These are phyloP conservation scores for Cybosia mesomella DNA, from an alignment of 2,888 invertebrate species.

Conservation along the genomic window DNA sequence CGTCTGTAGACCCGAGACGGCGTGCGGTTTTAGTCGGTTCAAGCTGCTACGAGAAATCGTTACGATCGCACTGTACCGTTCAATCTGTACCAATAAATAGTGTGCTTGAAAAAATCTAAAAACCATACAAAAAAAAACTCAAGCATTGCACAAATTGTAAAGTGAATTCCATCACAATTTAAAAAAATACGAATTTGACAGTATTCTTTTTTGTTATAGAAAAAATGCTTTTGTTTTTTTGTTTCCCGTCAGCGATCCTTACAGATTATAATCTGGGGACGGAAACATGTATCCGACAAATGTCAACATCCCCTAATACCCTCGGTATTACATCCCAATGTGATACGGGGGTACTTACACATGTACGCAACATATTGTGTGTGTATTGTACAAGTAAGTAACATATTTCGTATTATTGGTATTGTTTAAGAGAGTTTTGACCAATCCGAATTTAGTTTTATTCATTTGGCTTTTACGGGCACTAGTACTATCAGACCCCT, in stretches of 20 bases:
- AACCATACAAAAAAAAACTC: too few relatives aligned
- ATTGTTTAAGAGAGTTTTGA: background rate
- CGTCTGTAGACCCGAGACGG: too few relatives aligned
- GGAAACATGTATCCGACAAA: slow-evolving; percentile 15
- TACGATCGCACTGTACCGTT: too few relatives aligned
- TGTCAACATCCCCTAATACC: slow-evolving; percentile 19
- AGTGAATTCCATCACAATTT: background rate
- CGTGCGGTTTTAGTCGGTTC: too few relatives aligned
- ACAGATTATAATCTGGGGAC: slow-evolving; percentile 17
- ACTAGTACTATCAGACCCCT: too few relatives aligned
- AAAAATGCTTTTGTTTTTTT: slow-evolving; percentile 8
- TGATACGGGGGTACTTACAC: slow-evolving; percentile 15
- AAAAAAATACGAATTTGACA: background rate
- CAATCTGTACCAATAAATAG: too few relatives aligned
- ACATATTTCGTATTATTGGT: background rate
- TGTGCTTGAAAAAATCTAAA: too few relatives aligned
- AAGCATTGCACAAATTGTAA: background rate
- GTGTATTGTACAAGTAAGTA: background rate
- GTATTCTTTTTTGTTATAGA: background rate
- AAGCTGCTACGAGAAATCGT: too few relatives aligned
- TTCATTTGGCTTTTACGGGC: too few relatives aligned
- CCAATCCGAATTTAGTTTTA: background rate
- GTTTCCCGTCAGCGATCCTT: slow-evolving; percentile 15
- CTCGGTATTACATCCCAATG: slow-evolving; percentile 14
- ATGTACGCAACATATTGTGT: background rate